Base-by-base conservation (phyloP, 2,113 vertebrate species). In the Morone saxatilis region DNA sequence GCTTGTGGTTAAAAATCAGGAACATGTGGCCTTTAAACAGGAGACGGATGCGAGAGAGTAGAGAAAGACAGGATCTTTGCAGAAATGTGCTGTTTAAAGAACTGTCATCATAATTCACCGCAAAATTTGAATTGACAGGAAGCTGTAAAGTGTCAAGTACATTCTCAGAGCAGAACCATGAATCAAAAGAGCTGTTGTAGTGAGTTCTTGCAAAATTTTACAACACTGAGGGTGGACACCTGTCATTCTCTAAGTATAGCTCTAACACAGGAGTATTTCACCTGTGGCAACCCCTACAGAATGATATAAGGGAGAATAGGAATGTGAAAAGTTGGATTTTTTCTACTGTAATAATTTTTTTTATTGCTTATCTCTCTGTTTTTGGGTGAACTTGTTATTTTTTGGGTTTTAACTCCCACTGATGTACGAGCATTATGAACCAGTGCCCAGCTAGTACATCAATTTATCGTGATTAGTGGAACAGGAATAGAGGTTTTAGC, bases 171-270 rank as follows among this genome's bases (percentile, higher is more conserved):
- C 63, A 54, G 40, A 65, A 19, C 50, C 38, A 56, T 85, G 79
- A 88, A 87, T 87, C 80, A 88, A 41, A 69, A 63, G 51, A 63
- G 51, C 53, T 74, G 72, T 16, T 50, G 43, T 25, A 50, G 60
- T 36, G 47, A 56, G 78, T 65, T 66, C 73, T 59, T 57, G 69
- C 57, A 73, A 71, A 57, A 31, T 80, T 90, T 84, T 86, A 78
- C 68, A 76, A 70, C 54, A 31, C 1, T 6, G 76, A 72, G 83
- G 89, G 85, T 84, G 89, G 86, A 90, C 91, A 88, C 73, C 78
- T 91, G 90, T 87, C 87, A 92, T 68, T 85, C 54, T 60, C 66
- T 41, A 90, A 92, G 87, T 90, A 88, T 54, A 89, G 79, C 74
- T 80, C 48, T 57, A 60, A 57, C 66, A 62, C 20, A 62, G 40